Evolutionary conservation across 2,113 vertebrate species (phyloP), one percentile per base, ranked within the genome.

Genomic region (Leptobrachium leishanense): DNA sequence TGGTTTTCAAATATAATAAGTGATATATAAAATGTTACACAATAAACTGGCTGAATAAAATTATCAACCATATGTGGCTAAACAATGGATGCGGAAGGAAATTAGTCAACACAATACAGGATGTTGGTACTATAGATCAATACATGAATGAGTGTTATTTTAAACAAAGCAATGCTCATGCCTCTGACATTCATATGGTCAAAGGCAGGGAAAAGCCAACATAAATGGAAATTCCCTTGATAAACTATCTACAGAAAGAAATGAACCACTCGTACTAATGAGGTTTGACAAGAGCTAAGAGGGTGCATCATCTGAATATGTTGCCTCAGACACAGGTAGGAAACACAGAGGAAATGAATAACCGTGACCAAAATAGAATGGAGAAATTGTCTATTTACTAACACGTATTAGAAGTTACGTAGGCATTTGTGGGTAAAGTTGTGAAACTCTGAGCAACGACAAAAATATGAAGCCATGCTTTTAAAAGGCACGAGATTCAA

Each of bases 321-420:
- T 40, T 72, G 3, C 53, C 20, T 40, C 72, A n/a, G 54, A 11
- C 12, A 12, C 9, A 64, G 15, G 39, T 40, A 74, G 72, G 72
- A 74, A 63, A 13, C 64, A 44, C 7, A 46, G 59, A 74, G 72
- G 72, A 74, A 63, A 20, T 74, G 72, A 74, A 64, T 74, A 64
- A 74, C 43, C 10, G 42, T 46, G 72, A 74, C 57, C 72, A 46
- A 74, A 74, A 74, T 74, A 74, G 72, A 63, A 44, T 10, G 59
- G 59, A 74, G 57, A 44, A 20, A 74, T 9, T n/a, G 42, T 1
- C 8, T 63, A 64, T 74, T 64, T 74, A 74, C 72, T 64, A 74
- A 74, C 72, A 64, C 43, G 44, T 63, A 64, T 62, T 74, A 64
- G 57, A 31, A 31, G 42, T 42, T 63, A 44, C 20, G 42, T 31